phyloP scores from a whole-genome alignment of 2,888 invertebrate genomes.

The Philopedon plagiatum region DNA sequence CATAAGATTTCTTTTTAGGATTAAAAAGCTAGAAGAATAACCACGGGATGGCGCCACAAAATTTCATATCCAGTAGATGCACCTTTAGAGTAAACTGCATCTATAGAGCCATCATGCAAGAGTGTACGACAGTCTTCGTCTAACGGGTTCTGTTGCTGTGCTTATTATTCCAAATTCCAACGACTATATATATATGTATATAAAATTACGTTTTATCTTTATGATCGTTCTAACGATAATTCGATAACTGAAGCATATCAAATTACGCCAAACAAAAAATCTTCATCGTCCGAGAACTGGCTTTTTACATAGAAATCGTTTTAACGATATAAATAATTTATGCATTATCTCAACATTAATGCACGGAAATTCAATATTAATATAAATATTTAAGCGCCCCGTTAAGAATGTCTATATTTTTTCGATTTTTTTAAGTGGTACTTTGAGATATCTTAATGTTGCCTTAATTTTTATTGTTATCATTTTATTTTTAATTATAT shows the following conservation, averaged over 20 bases:
- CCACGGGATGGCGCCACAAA: too few species aligned
- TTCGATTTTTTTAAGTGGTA: neutral
- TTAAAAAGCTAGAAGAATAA: too few species aligned
- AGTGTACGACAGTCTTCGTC: too few species aligned
- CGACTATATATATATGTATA: too few species aligned
- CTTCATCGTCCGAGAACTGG: neutral
- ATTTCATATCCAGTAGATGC: too few species aligned
- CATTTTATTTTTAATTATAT: constrained; percentile 5
- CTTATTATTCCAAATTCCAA: too few species aligned
- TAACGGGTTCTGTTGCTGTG: too few species aligned
- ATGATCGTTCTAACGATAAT: constrained; percentile 2
- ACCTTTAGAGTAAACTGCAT: too few species aligned
- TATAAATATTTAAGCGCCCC: constrained; percentile 21
- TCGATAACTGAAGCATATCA: constrained; percentile 12
- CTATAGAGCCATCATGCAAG: too few species aligned
- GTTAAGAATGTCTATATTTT: neutral
- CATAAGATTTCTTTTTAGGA: too few species aligned
- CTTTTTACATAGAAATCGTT: constrained; percentile 18
- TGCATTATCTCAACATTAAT: neutral
- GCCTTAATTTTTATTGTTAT: constrained; percentile 12
- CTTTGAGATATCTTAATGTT: constrained; percentile 9
- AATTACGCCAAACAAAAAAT: constrained; percentile 13
- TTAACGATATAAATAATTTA: constrained; percentile 10
- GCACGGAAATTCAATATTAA: constrained; percentile 17
- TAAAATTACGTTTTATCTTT: neutral